Evolutionary conservation across 2,888 invertebrate species (phyloP).

Genomic region (Notocelia uddmanniana): DNA sequence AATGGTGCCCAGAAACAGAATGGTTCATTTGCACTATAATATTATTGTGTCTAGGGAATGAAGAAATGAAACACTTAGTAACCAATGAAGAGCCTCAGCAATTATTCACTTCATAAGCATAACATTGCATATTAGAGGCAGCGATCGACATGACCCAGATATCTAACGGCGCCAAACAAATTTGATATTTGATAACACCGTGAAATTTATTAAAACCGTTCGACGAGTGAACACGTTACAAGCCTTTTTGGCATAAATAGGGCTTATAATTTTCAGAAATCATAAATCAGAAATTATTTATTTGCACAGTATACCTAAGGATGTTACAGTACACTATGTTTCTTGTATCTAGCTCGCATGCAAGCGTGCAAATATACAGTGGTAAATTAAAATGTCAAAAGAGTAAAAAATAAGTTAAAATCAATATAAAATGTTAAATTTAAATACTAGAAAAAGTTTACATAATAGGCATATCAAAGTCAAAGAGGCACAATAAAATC

Average conservation of each 20-base stretch:
- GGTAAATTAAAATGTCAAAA: too few relatives aligned
- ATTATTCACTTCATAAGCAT: conserved; percentile 52
- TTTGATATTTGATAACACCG: conserved; percentile 57
- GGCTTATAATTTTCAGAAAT: not conserved
- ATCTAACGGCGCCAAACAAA: conserved; percentile 47
- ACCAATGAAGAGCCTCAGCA: conserved; percentile 45
- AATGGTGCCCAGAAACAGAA: not conserved
- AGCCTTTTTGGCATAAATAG: not conserved
- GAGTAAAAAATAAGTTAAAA: too few relatives aligned
- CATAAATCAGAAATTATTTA: too few relatives aligned
- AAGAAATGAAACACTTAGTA: conserved; percentile 25
- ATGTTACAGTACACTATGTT: too few relatives aligned
- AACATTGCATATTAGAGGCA: conserved; percentile 53
- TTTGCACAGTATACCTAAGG: too few relatives aligned
- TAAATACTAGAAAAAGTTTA: too few relatives aligned
- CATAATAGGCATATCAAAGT: too few relatives aligned
- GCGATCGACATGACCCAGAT: conserved; percentile 56
- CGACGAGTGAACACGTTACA: conserved; percentile 6
- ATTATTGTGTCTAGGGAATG: not conserved
- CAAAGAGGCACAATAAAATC: too few relatives aligned
- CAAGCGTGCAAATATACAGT: too few relatives aligned
- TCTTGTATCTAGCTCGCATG: too few relatives aligned
- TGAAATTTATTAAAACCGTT: conserved; percentile 48
- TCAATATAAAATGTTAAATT: too few relatives aligned
- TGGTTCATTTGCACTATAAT: not conserved